Conservation (phyloP, 2,113 vertebrate species). For the Heterotilapia buettikoferi region DNA sequence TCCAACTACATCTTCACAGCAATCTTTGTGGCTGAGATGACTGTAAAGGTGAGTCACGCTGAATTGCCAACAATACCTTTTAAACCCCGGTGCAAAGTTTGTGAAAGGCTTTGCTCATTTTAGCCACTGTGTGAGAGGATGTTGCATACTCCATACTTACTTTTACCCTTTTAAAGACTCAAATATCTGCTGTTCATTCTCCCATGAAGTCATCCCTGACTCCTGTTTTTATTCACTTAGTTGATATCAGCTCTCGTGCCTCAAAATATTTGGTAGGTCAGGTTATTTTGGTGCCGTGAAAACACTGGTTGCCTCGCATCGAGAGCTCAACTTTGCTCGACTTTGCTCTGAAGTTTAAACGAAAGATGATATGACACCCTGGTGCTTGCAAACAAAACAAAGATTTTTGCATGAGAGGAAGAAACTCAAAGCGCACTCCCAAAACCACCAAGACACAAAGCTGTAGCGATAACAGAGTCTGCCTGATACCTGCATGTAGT, state of each 20-base stretch:
- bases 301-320: not conserved
- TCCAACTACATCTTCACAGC: slow-evolving; percentile 98
- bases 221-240: not conserved
- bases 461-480: not conserved
- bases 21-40: slow-evolving; percentile 96
- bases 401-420: not conserved
- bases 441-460: not conserved
- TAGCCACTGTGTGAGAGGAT: not conserved
- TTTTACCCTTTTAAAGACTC: not conserved
- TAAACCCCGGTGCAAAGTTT: not conserved
- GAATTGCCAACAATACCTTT: not conserved
- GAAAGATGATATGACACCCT: not conserved
- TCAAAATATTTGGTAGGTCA: not conserved
- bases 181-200: not conserved
- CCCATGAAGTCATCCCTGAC: not conserved
- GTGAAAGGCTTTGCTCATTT: not conserved
- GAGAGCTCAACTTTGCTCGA: not conserved
- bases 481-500: not conserved
- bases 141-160: not conserved
- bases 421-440: not conserved
- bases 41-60: slow-evolving; percentile 83
- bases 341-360: not conserved
- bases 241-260: not conserved
- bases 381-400: not conserved
- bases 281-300: not conserved